phyloP scores from a whole-genome alignment of 2,797 vertebrate genomes.

The Labroides dimidiatus region DNA sequence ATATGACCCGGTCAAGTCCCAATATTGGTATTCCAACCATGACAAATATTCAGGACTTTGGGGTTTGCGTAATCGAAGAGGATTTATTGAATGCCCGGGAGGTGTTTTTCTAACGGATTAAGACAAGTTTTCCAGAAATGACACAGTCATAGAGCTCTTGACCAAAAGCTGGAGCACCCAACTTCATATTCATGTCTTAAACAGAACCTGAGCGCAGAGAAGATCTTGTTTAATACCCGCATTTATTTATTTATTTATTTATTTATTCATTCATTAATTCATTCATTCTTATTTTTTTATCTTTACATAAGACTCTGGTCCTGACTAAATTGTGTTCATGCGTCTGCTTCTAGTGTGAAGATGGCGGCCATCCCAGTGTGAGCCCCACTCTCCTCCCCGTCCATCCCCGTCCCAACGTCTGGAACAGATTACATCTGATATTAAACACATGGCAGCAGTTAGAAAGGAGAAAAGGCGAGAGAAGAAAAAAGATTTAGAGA shows the following conservation, averaged over 20 bases:
- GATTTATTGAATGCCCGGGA: slow-evolving; percentile 1
- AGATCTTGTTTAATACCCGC: slow-evolving; percentile 9
- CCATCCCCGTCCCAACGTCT: slow-evolving; percentile 76
- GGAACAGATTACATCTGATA: slow-evolving; percentile 88
- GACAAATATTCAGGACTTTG: slow-evolving; percentile 64
- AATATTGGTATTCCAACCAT: slow-evolving; percentile 72
- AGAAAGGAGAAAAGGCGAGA: slow-evolving; percentile 77
- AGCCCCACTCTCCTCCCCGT: slow-evolving; percentile 73
- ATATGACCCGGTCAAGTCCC: slow-evolving; percentile 61
- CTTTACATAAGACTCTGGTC: slow-evolving; percentile 23
- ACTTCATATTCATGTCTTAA: slow-evolving; percentile 1
- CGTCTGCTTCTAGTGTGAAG: slow-evolving; percentile 73
- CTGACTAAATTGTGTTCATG: slow-evolving; percentile 53
- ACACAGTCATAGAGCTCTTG: slow-evolving; percentile 21
- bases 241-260: not conserved
- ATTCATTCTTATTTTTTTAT: slow-evolving; percentile 1
- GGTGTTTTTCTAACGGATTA: slow-evolving; percentile 24
- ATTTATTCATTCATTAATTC: too few species aligned
- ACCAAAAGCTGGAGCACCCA: slow-evolving; percentile 8
- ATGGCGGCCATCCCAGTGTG: slow-evolving; percentile 70
- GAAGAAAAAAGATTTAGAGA: slow-evolving; percentile 57
- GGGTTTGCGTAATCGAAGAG: slow-evolving; percentile 36
- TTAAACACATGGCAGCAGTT: slow-evolving; percentile 89
- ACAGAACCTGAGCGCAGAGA: slow-evolving; percentile 11
- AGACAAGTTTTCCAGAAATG: slow-evolving; percentile 32